These are phyloP conservation scores for Neoitamus cyanurus DNA, from an alignment of 2,888 invertebrate genomes.

Conservation along the genomic window DNA sequence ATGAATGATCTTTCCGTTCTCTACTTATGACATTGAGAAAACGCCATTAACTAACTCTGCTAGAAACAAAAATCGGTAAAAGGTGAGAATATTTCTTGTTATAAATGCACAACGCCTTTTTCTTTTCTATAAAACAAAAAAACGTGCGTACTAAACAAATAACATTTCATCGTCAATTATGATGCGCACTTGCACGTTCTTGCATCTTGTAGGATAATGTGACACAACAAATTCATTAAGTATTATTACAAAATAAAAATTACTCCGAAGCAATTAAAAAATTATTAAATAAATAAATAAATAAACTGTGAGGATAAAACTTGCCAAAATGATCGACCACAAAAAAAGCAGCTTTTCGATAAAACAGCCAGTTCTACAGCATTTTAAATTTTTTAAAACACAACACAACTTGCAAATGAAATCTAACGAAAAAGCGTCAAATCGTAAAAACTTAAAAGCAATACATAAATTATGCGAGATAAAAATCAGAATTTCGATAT, in stretches of 20 bases:
- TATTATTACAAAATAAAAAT: too few relatives aligned
- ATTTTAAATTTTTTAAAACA: background rate
- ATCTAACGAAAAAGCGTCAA: background rate
- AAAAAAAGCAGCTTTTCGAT: background rate
- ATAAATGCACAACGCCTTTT: too few relatives aligned
- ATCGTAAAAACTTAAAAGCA: slow-evolving; percentile 15
- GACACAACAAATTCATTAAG: background rate
- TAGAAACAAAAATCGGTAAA: background rate
- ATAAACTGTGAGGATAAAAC: background rate
- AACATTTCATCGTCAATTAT: background rate
- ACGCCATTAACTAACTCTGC: background rate
- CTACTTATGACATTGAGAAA: background rate
- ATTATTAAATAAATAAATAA: background rate
- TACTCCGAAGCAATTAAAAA: too few relatives aligned
- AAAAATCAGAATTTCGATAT: background rate
- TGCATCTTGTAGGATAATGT: background rate
- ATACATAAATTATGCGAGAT: background rate
- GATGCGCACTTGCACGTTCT: background rate
- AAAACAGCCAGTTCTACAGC: background rate
- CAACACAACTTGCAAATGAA: background rate
- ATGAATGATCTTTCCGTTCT: background rate
- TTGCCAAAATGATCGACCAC: background rate
- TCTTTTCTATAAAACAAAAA: background rate
- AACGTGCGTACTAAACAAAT: background rate
- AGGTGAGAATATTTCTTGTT: background rate